Percentiles rank a stretch among this genome's conserved stretches.
These are phyloP conservation scores for Epizoanthus illoricatus DNA, from an alignment of 92 coral and sea anemone genomes.

Conservation along the genomic window DNA sequence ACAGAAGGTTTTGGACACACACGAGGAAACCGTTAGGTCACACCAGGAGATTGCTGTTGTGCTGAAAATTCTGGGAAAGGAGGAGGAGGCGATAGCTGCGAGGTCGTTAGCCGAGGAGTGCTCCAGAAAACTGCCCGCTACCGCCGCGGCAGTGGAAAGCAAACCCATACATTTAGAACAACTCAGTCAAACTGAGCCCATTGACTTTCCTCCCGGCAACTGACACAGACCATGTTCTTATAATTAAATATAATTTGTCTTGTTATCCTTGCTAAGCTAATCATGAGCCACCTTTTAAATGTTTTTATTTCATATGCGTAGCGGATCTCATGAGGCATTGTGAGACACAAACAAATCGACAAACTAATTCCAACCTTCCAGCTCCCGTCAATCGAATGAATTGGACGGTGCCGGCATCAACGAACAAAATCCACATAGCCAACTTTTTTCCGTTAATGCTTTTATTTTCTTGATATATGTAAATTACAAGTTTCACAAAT, in stretches of 20 bases:
- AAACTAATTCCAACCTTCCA: no score
- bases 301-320: no score
- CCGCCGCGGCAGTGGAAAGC: not conserved
- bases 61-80: conserved; percentile 13
- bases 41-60: conserved; percentile 27
- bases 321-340: not conserved
- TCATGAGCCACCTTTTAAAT: no score
- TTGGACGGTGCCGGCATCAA: not conserved
- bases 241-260: no score
- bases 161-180: not conserved
- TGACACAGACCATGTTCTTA: not conserved
- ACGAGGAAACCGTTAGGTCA: conserved; percentile 40
- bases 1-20: conserved; percentile 25
- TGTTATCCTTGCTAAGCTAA: no score
- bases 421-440: not conserved
- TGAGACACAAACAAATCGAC: not conserved
- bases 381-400: no score
- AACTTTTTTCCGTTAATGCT: not conserved
- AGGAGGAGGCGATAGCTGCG: conserved; percentile 36
- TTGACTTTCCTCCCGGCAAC: not conserved
- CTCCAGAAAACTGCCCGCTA: not conserved
- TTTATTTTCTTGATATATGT: no score
- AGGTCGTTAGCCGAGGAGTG: not conserved
- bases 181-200: not conserved
- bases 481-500: no score